Evolutionary conservation across 2,113 vertebrate species (phyloP).

Genomic region (Cochlearius cochlearius): DNA sequence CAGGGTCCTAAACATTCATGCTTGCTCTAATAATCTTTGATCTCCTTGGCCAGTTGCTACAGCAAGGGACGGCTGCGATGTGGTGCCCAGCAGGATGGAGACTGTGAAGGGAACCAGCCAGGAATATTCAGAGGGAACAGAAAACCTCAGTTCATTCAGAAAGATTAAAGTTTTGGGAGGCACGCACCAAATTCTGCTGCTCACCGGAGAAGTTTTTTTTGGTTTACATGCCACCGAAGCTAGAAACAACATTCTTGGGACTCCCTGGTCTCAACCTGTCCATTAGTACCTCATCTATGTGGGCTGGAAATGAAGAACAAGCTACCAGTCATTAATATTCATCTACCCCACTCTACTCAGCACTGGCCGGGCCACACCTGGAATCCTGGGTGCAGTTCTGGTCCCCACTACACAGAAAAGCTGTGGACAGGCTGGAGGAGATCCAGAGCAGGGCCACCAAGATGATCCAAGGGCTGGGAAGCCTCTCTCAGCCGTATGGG

Average conservation of each 20-base stretch:
- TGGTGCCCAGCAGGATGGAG: neutral
- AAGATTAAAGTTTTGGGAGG: neutral
- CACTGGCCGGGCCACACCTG: too few species aligned
- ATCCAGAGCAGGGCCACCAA: too few species aligned
- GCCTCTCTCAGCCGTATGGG: too few species aligned
- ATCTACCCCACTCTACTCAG: neutral
- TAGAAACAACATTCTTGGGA: neutral
- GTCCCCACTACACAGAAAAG: too few species aligned
- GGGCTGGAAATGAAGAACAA: neutral
- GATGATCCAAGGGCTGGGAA: too few species aligned
- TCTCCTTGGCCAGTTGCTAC: neutral
- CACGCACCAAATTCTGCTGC: neutral
- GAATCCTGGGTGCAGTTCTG: too few species aligned
- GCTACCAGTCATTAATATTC: neutral
- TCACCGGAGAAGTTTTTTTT: neutral
- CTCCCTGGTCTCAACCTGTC: neutral
- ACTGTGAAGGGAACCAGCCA: neutral
- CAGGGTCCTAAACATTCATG: neutral
- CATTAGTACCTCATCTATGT: neutral
- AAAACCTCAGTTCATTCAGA: neutral
- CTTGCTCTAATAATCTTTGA: neutral
- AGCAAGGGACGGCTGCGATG: fast-evolving
- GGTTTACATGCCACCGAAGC: neutral
- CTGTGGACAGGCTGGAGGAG: too few species aligned
- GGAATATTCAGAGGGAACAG: neutral